Percentiles rank a stretch among this genome's conserved stretches.
These are phyloP conservation scores for Archips crataeganus DNA, from an alignment of 2,888 invertebrate genomes.

Conservation along the genomic window DNA sequence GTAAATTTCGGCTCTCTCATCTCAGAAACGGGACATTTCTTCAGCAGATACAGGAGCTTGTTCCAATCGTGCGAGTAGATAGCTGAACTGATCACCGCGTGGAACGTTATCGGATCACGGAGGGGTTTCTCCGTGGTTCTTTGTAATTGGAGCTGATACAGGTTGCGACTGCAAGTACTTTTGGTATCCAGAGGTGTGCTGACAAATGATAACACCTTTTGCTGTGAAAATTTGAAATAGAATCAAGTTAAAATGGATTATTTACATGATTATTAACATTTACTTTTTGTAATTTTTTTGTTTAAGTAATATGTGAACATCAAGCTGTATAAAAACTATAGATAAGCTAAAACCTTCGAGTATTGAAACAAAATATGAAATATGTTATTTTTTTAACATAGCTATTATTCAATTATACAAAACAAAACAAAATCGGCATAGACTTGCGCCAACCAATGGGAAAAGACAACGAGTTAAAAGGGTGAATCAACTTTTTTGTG, in stretches of 20 bases:
- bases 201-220: constrained; percentile 58
- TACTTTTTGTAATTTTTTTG: too few species aligned
- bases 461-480: too few species aligned
- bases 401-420: too few species aligned
- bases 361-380: too few species aligned
- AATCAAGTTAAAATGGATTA: background rate
- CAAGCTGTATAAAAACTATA: too few species aligned
- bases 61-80: constrained; percentile 77
- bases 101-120: constrained; percentile 11
- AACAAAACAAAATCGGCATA: too few species aligned
- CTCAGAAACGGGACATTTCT: constrained; percentile 67
- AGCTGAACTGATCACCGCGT: constrained; percentile 55
- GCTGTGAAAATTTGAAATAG: constrained; percentile 52
- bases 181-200: constrained; percentile 50
- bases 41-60: constrained; percentile 67
- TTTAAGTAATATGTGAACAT: too few species aligned
- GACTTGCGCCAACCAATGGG: too few species aligned
- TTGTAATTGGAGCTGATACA: constrained; percentile 56
- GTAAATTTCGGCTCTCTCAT: background rate
- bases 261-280: background rate
- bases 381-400: too few species aligned
- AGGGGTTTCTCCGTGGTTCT: constrained; percentile 42
- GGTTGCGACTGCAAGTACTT: constrained; percentile 59
- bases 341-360: too few species aligned
- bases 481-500: too few species aligned